Percentiles rank a stretch among this genome's conserved stretches.
Evolutionary conservation across 2,888 invertebrate genomes (phyloP).

Genomic region (Palloptera scutellata): DNA sequence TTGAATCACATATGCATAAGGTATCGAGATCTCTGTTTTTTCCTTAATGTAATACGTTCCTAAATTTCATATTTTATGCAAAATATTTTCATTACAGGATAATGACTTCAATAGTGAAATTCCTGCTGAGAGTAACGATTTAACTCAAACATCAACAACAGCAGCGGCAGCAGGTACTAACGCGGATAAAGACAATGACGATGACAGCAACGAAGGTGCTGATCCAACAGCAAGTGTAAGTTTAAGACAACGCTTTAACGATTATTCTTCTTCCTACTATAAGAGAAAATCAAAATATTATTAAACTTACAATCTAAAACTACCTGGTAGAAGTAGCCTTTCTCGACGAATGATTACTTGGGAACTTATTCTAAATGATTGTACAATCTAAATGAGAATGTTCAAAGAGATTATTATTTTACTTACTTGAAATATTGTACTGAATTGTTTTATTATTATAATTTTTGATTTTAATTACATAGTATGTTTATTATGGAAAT

Average conservation of each 20-base stretch:
- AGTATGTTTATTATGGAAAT: too few relatives aligned
- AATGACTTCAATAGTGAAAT: constrained; percentile 44
- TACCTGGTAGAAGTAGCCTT: too few relatives aligned
- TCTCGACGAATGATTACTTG: too few relatives aligned
- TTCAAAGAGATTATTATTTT: too few relatives aligned
- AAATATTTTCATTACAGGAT: constrained; percentile 51
- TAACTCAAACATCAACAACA: constrained; percentile 17
- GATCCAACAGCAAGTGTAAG: constrained; percentile 40
- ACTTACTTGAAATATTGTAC: too few relatives aligned
- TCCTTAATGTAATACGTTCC: not conserved
- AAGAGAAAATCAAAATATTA: not conserved
- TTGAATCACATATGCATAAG: not conserved
- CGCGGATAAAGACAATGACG: constrained; percentile 36
- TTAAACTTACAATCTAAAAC: too few relatives aligned
- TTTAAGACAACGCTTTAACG: constrained; percentile 4
- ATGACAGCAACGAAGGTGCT: constrained; percentile 44
- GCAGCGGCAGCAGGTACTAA: not conserved
- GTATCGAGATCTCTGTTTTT: constrained; percentile 15
- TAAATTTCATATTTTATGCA: constrained; percentile 18
- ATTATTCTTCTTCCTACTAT: not conserved
- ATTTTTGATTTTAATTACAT: too few relatives aligned
- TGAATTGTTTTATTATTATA: too few relatives aligned
- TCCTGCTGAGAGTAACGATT: constrained; percentile 32
- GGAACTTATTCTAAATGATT: too few relatives aligned
- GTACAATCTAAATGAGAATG: too few relatives aligned